phyloP scores from a whole-genome alignment of 64 coral and sea anemone species.

The Hydrozoanthus tunicans region DNA sequence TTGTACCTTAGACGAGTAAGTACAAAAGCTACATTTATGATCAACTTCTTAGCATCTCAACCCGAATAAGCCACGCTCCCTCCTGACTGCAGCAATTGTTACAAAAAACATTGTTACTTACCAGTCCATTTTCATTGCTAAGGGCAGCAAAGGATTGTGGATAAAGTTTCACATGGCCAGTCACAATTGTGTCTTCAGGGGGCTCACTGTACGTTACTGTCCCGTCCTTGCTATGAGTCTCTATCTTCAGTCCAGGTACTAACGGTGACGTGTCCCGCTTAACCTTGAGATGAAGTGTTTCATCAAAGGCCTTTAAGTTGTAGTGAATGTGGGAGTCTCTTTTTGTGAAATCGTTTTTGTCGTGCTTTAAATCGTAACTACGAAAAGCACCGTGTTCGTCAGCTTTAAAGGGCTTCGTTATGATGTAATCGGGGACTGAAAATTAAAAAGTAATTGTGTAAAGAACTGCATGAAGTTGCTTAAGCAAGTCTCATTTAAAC shows the following conservation, averaged over 20 bases:
- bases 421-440: conserved; percentile 50
- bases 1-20: too few species aligned
- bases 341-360: conserved; percentile 15
- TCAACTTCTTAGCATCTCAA: too few species aligned
- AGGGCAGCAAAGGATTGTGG: conserved; percentile 50
- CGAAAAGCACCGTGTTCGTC: conserved; percentile 25
- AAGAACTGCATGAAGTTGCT: neutral
- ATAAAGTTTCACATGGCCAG: conserved; percentile 26
- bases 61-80: too few species aligned
- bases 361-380: conserved; percentile 41
- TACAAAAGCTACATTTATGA: too few species aligned
- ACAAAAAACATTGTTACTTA: conserved; percentile 23
- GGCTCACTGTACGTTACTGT: conserved; percentile 14
- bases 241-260: conserved; percentile 9
- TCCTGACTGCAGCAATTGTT: neutral
- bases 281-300: conserved; percentile 34
- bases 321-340: conserved; percentile 24
- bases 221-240: conserved; percentile 18
- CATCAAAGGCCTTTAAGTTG: conserved; percentile 14
- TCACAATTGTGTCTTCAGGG: neutral
- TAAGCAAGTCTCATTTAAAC: neutral
- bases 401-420: conserved; percentile 59
- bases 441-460: neutral
- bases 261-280: neutral
- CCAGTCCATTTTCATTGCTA: conserved; percentile 28